Percentiles rank a stretch among this genome's conserved stretches.
Evolutionary conservation across 2,888 invertebrate genomes (phyloP).

Genomic region (Thymelicus acteon): DNA sequence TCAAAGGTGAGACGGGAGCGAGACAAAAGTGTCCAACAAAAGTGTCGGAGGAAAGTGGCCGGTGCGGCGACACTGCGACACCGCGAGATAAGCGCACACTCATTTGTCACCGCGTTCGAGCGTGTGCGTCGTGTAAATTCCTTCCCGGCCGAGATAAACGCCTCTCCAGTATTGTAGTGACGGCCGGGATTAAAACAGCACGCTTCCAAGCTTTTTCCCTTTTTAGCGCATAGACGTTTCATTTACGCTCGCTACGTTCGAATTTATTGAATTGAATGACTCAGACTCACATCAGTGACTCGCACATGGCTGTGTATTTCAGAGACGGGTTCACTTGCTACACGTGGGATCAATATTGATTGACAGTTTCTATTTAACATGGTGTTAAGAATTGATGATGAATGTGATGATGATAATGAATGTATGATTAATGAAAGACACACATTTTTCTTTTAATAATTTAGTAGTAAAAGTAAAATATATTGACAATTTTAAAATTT

Average conservation of each 20-base stretch:
- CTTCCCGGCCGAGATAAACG: constrained; percentile 70
- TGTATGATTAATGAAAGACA: no score
- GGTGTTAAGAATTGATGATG: no score
- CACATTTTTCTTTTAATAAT: no score
- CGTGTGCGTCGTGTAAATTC: constrained; percentile 77
- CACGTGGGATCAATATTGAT: no score
- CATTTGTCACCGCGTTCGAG: constrained; percentile 79
- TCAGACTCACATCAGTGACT: no score
- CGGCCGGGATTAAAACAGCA: constrained; percentile 44
- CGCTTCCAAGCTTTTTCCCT: constrained; percentile 38
- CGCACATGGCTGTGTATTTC: not conserved
- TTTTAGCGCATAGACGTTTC: constrained; percentile 36
- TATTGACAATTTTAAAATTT: no score
- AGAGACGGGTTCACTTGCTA: not conserved
- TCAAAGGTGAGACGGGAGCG: constrained; percentile 48
- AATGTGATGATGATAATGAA: no score
- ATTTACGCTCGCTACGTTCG: constrained; percentile 31
- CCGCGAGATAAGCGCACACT: constrained; percentile 67
- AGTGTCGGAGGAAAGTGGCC: constrained; percentile 45
- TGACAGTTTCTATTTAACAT: no score
- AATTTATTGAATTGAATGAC: constrained; percentile 30
- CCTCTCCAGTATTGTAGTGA: constrained; percentile 61
- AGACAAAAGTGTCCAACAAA: constrained; percentile 44
- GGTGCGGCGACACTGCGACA: constrained; percentile 60
- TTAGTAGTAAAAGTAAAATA: no score